Conservation (phyloP, 2,113 vertebrate genomes). For the Sinocyclocheilus rhinocerous region DNA sequence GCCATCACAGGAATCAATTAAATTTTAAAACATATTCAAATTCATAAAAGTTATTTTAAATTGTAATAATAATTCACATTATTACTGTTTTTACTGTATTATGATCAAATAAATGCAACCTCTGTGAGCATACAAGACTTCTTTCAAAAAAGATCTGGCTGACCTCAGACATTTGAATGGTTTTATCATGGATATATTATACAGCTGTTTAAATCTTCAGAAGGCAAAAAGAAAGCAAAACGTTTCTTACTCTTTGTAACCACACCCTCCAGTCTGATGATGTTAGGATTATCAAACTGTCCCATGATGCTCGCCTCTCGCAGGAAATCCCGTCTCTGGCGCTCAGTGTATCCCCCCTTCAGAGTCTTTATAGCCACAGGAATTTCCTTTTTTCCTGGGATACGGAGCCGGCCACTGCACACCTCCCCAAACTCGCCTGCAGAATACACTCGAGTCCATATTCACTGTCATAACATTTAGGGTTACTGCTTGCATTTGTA, state of each 20-base stretch:
- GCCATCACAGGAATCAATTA: too few species aligned
- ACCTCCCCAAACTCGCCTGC: conserved; percentile 98
- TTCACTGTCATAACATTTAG: background rate
- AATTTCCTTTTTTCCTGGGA: conserved; percentile 89
- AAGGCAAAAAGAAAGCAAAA: background rate
- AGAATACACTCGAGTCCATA: conserved; percentile 30
- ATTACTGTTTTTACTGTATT: too few species aligned
- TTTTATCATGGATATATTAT: background rate
- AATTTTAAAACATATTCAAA: too few species aligned
- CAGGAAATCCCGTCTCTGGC: conserved; percentile 91
- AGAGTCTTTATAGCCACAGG: conserved; percentile 96
- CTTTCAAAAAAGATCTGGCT: too few species aligned
- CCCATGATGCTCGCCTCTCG: conserved; percentile 97
- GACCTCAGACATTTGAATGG: background rate
- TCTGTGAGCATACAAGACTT: too few species aligned
- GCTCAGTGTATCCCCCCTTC: conserved; percentile 91
- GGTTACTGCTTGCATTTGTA: background rate
- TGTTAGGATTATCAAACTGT: conserved; percentile 95
- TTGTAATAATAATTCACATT: too few species aligned
- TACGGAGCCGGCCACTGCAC: conserved; percentile 89
- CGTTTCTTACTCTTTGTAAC: conserved; percentile 75
- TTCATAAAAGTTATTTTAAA: too few species aligned
- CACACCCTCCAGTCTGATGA: conserved; percentile 94
- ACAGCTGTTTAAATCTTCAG: background rate
- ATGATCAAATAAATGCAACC: too few species aligned